Conservation (phyloP, 2,888 invertebrate species). For the Drosophila paramelanica region DNA sequence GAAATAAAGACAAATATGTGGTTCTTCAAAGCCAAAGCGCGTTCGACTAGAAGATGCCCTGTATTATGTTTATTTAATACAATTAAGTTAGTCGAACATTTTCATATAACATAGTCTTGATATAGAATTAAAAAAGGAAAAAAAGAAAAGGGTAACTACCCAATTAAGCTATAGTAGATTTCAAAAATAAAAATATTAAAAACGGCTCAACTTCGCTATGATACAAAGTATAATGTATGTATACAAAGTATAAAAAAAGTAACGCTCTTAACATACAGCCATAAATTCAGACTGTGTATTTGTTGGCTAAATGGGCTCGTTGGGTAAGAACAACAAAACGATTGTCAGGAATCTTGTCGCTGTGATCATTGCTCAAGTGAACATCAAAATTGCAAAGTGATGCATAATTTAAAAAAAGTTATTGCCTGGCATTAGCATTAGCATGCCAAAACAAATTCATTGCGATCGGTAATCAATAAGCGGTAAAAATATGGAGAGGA, state of each 20-base stretch:
- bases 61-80: not conserved
- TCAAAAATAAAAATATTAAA: too few species aligned
- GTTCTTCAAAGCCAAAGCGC: not conserved
- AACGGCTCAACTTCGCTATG: too few species aligned
- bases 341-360: conserved; percentile 18
- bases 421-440: conserved; percentile 49
- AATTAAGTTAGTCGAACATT: too few species aligned
- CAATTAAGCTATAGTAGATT: too few species aligned
- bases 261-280: conserved; percentile 12
- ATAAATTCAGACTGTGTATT: conserved; percentile 25
- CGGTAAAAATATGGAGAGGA: conserved; percentile 18
- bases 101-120: too few species aligned
- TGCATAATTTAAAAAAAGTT: conserved; percentile 50
- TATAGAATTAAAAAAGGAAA: too few species aligned
- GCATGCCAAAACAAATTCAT: conserved; percentile 55
- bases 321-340: conserved; percentile 29
- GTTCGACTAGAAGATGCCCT: not conserved
- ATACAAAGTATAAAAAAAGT: conserved; percentile 3
- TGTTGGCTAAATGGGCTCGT: conserved; percentile 11
- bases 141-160: too few species aligned
- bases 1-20: conserved; percentile 15
- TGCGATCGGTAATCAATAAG: conserved; percentile 63
- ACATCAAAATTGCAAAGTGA: conserved; percentile 49
- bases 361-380: conserved; percentile 2
- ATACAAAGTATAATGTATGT: too few species aligned